These are phyloP conservation scores for Drosophila subquinaria DNA, from an alignment of 2,888 invertebrate species.

Conservation along the genomic window DNA sequence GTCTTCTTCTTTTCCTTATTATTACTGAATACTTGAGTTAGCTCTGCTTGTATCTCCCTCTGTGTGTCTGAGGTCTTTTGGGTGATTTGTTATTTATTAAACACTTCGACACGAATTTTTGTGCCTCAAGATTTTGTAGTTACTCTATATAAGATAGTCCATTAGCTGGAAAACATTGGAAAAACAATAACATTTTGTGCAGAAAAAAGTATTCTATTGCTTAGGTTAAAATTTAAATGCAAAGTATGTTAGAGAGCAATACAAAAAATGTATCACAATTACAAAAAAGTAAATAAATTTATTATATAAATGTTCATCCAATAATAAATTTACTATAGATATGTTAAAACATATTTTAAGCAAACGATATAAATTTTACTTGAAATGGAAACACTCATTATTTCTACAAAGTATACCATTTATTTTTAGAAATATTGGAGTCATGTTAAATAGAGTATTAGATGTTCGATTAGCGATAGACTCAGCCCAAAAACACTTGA, in stretches of 20 bases:
- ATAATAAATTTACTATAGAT: too few species aligned
- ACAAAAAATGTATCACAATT: too few species aligned
- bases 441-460: conserved; percentile 19
- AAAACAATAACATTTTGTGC: too few species aligned
- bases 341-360: too few species aligned
- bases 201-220: not conserved
- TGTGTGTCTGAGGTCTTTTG: conserved; percentile 47
- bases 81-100: conserved; percentile 72
- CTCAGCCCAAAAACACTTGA: conserved; percentile 17
- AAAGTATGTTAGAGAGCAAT: too few species aligned
- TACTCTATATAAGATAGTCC: not conserved
- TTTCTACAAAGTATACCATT: too few species aligned
- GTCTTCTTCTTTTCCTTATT: conserved; percentile 21
- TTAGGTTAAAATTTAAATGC: too few species aligned
- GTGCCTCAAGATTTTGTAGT: conserved; percentile 31
- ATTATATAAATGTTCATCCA: too few species aligned
- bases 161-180: not conserved
- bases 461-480: not conserved
- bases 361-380: too few species aligned
- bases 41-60: conserved; percentile 13
- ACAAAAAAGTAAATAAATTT: too few species aligned
- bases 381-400: too few species aligned
- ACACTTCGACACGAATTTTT: conserved; percentile 59
- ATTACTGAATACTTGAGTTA: conserved; percentile 42
- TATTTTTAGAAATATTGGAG: too few species aligned